Evolutionary conservation across 35 echinoderm and acorn worm genomes (phyloP), one percentile per base, ranked within the genome.

Genomic region (Heliocidaris tuberculata): DNA sequence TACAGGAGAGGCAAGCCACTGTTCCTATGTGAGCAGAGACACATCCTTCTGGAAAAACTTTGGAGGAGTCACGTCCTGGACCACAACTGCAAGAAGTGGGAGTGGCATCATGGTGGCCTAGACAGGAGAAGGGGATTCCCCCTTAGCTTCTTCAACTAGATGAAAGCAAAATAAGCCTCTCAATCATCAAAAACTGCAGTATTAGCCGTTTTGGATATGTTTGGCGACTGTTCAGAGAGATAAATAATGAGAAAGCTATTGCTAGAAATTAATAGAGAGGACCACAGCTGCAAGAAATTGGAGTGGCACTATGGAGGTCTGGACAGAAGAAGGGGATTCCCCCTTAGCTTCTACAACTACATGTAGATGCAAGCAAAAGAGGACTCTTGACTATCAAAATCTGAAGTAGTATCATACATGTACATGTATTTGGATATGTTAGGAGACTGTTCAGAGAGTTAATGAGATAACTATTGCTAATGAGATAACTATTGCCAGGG

Each of bases 1-100:
- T 93, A 19, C 96, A 99, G 98, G 88, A 89, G 98, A 90, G 98
- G 98, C 31, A 99, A 97, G 92, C 98, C 98, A 6, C 56, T 99
- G 85, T 92, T 92, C 85, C 93, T 99, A 4, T 95, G 97, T 71
- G 71, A 95, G 70, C 93, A 97, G 85, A 94, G 97, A 48, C 96
- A 96, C 47, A 59, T 85, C 42, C 86, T 99, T 6, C 86, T 99
- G 56, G 96, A 99, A 59, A 94, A 94, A 30, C 95, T 99, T 0
- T 99, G 98, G 98, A 94, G 95, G 48, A 96, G 88, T 11, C 94
- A 97, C 50, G 93, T 35, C 31, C 86, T 99, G 21, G 95, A 99
- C 42, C 97, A 99, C 56, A 94, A 48, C 24, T 97, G 97, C 52
- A 97, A 99, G 65, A 95, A 94, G 17, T 99, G 96, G 96, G 92